These are phyloP conservation scores for Catocala fraxini DNA, from an alignment of 2,888 invertebrate species.

Conservation along the genomic window DNA sequence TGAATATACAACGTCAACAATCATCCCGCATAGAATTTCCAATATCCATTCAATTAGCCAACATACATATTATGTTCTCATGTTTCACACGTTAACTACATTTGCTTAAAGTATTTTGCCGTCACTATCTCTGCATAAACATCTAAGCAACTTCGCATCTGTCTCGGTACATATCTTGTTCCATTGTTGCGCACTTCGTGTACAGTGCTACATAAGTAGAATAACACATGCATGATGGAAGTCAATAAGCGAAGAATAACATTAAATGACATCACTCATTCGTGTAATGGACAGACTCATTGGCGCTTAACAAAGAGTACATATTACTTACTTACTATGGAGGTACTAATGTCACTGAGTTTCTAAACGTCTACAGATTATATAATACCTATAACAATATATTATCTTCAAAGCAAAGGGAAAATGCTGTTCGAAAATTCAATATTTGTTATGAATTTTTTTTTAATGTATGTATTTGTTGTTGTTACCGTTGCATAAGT, in stretches of 20 bases:
- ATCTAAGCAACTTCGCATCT: conserved; percentile 5
- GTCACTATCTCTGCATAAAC: conserved; percentile 10
- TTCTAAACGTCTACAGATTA: background rate
- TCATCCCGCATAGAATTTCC: too few species aligned
- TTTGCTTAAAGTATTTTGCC: conserved; percentile 8
- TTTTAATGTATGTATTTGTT: too few species aligned
- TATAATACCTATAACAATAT: too few species aligned
- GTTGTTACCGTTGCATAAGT: too few species aligned
- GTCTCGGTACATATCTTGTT: conserved; percentile 8
- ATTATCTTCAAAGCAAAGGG: too few species aligned
- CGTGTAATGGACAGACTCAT: conserved; percentile 26
- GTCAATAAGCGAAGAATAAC: conserved; percentile 30
- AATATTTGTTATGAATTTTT: too few species aligned
- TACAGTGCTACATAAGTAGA: conserved; percentile 16
- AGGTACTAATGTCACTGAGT: too few species aligned
- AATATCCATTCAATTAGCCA: too few species aligned
- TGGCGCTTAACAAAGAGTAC: conserved; percentile 16
- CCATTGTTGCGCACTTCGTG: conserved; percentile 29
- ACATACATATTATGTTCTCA: background rate
- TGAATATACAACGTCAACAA: too few species aligned
- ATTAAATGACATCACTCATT: conserved; percentile 37
- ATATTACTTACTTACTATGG: conserved; percentile 15
- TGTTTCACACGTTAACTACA: background rate
- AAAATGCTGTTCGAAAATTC: too few species aligned
- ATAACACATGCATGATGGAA: conserved; percentile 26